Base-by-base conservation (phyloP, 2,888 invertebrate genomes). In the Flexamia atlantica region DNA sequence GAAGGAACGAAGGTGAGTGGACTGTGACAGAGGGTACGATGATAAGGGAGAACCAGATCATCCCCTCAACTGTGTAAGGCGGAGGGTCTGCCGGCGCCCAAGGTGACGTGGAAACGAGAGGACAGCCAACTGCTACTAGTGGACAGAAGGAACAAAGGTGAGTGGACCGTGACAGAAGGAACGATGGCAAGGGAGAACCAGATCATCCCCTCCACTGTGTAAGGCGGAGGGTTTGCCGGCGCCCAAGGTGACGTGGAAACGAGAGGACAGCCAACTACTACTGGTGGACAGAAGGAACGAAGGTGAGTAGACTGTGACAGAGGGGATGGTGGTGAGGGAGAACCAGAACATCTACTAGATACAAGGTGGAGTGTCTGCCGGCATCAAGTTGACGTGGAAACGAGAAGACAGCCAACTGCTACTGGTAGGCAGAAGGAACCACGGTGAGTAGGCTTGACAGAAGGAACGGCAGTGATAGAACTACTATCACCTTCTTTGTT, bases 161-260 rank as follows among this genome's bases (percentile, higher is more conserved):
- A n/a, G n/a, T n/a, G n/a, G n/a, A n/a, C n/a, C n/a, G n/a, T n/a
- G n/a, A n/a, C n/a, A n/a, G n/a, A n/a, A n/a, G n/a, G n/a, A n/a
- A n/a, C n/a, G n/a, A n/a, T n/a, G n/a, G 97, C 98, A 57, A 92
- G 97, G 28, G 98, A 98, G 92, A 97, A 98, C 91, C 97, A 97
- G 90, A 98, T 97, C 90, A 96, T 98, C 87, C 97, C n/a, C 97
- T 86, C 93, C 98, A 89, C 95, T 96, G 83, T 98, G 98, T 90
- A 95, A 95, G 89, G 97, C 97, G 25, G 95, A 97, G 88, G 98
- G 98, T 68, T 96, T 97, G 89, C 98, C 98, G 0, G 92, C 94
- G 30, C 98, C 98, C 17, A 96, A 95, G 91, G 96, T 98, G 88
- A 97, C 96, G 92, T 99, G 98, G 98, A 93, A 96, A 86, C 92